phyloP scores from a whole-genome alignment of 2,113 vertebrate genomes.

The Periophthalmodon schlosseri region DNA sequence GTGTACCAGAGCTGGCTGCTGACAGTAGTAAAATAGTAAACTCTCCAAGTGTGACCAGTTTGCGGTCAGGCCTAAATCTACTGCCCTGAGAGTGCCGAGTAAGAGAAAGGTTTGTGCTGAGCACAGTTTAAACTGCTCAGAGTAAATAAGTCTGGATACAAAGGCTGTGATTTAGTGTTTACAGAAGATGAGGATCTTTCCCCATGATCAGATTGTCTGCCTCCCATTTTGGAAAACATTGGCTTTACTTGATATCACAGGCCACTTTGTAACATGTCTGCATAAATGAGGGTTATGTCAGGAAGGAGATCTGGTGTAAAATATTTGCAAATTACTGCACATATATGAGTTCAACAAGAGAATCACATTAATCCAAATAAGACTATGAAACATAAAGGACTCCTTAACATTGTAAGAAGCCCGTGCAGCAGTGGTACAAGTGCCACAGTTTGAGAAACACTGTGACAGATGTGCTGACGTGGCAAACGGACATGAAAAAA shows the following conservation, averaged over 20 bases:
- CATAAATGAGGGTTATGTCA: not conserved
- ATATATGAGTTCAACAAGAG: not conserved
- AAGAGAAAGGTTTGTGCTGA: not conserved
- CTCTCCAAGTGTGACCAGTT: not conserved
- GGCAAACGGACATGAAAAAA: too few relatives aligned
- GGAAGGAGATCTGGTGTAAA: too few relatives aligned
- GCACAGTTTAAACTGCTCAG: not conserved
- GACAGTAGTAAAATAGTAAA: not conserved
- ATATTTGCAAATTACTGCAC: not conserved
- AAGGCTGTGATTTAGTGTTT: constrained; percentile 2
- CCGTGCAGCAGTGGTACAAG: not conserved
- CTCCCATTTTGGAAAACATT: not conserved
- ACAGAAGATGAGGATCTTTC: not conserved
- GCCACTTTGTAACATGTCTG: not conserved
- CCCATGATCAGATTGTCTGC: not conserved
- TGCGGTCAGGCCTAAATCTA: not conserved
- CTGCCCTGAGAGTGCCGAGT: not conserved
- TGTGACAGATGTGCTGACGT: too few relatives aligned
- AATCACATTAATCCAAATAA: not conserved
- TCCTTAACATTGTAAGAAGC: not conserved
- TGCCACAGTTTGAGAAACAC: not conserved
- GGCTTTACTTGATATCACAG: not conserved
- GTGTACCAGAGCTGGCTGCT: not conserved
- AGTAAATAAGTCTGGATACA: not conserved
- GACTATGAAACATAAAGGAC: not conserved